Evolutionary conservation across 2,113 vertebrate species (phyloP).

Genomic region (Anguilla rostrata): DNA sequence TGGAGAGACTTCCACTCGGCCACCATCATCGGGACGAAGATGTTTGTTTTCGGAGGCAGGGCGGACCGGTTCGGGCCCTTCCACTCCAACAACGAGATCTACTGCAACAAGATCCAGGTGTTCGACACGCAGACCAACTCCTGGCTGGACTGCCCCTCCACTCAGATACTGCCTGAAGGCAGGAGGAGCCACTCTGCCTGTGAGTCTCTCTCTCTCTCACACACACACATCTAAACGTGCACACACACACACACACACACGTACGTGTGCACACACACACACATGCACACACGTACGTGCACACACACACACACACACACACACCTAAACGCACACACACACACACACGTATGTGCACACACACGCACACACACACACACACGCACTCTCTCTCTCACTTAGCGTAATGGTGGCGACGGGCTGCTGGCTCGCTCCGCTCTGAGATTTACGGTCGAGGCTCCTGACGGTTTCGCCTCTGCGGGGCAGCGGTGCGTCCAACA

Average conservation of each 20-base stretch:
- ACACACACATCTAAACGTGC: not conserved
- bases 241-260: not conserved
- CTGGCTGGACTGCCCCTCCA: slow-evolving; percentile 85
- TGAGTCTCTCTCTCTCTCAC: slow-evolving; percentile 63
- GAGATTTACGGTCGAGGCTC: no score
- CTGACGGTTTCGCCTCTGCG: no score
- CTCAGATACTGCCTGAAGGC: slow-evolving; percentile 84
- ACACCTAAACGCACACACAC: not conserved
- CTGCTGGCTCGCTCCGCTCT: no score
- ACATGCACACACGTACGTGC: no score
- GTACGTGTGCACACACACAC: not conserved
- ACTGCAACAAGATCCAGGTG: slow-evolving; percentile 95
- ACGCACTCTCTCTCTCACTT: no score
- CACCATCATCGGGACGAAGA: slow-evolving; percentile 90
- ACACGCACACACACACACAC: slow-evolving; percentile 8
- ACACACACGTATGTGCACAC: slow-evolving; percentile 9
- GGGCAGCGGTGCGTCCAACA: no score
- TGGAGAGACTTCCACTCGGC: slow-evolving; percentile 99
- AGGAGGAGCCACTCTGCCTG: slow-evolving; percentile 94
- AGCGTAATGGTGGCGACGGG: no score
- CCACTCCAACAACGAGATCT: slow-evolving; percentile 98
- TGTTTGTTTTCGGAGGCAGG: slow-evolving; percentile 95
- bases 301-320: not conserved
- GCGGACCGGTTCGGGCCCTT: slow-evolving; percentile 95
- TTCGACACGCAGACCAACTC: slow-evolving; percentile 91